These are phyloP conservation scores for Tiliacea citrago DNA, from an alignment of 2,888 invertebrate genomes.

Conservation along the genomic window DNA sequence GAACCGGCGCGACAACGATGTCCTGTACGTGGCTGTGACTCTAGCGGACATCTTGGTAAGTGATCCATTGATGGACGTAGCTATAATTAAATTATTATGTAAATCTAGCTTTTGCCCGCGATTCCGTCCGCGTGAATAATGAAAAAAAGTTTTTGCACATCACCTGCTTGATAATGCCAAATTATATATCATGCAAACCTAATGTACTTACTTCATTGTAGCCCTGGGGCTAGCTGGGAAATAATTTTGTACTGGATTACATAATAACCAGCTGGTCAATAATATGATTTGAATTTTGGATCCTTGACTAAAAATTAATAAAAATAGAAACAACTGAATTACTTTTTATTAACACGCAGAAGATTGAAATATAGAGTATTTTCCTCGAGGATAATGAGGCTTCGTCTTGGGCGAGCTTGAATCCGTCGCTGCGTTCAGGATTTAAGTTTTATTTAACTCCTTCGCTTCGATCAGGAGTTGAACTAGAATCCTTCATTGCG, in stretches of 20 bases:
- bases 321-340: background rate
- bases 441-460: background rate
- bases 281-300: background rate
- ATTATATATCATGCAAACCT: background rate
- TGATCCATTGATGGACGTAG: background rate
- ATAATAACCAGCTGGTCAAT: background rate
- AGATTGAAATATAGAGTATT: too few relatives aligned
- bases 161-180: background rate
- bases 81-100: background rate
- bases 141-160: background rate
- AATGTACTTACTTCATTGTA: background rate
- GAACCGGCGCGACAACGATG: conserved; percentile 93
- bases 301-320: background rate
- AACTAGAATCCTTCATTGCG: background rate
- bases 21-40: conserved; percentile 90
- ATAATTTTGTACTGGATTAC: background rate
- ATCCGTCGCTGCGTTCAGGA: background rate
- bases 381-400: background rate
- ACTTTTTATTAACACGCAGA: background rate
- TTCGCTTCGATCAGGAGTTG: background rate
- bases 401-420: background rate
- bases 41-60: conserved; percentile 34
- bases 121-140: background rate
- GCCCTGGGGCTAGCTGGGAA: background rate
- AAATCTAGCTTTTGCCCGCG: background rate